Evolutionary conservation across 2,113 vertebrate species (phyloP).

Genomic region (Nibea coibor): DNA sequence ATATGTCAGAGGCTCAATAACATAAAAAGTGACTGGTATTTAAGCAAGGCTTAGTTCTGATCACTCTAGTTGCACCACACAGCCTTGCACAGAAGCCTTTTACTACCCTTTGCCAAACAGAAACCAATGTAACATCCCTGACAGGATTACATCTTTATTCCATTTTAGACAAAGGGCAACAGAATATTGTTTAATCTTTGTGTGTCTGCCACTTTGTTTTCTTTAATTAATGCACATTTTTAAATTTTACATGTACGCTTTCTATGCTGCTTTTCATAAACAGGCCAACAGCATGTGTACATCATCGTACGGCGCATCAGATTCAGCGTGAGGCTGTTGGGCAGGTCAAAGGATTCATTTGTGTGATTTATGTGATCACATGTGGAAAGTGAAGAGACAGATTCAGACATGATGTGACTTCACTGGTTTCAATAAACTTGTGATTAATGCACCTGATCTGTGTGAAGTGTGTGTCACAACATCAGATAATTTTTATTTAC

Average conservation of each 20-base stretch:
- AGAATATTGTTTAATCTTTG: constrained; percentile 11
- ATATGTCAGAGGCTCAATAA: constrained; percentile 10
- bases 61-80: constrained; percentile 26
- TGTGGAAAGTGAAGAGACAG: neutral
- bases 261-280: constrained; percentile 45
- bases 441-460: constrained; percentile 11
- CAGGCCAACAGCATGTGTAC: neutral
- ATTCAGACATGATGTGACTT: neutral
- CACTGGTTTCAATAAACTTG: constrained; percentile 50
- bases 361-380: constrained; percentile 20
- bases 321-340: neutral
- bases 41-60: constrained; percentile 13
- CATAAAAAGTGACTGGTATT: neutral
- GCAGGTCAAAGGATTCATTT: constrained; percentile 2
- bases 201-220: neutral
- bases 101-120: constrained; percentile 55
- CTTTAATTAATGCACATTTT: constrained; percentile 6
- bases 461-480: neutral
- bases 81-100: constrained; percentile 66
- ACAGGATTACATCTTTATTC: constrained; percentile 16
- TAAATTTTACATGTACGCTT: neutral
- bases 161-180: neutral
- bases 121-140: constrained; percentile 3
- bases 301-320: neutral
- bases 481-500: neutral